Conservation (phyloP, 2,797 vertebrate species). For the Eremophila alpestris region DNA sequence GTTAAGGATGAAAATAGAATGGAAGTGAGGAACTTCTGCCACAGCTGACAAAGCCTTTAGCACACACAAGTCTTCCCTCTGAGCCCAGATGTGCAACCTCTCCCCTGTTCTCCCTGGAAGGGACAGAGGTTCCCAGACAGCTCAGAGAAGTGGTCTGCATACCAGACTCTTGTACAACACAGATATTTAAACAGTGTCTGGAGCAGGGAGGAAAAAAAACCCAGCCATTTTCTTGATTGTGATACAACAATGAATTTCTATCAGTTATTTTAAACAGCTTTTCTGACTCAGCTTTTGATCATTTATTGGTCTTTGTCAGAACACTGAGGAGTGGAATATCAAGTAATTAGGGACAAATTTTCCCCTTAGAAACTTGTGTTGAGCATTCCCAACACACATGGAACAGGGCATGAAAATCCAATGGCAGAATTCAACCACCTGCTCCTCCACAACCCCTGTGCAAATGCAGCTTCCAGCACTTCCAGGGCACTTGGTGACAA, state of each 20-base stretch:
- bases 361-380: neutral
- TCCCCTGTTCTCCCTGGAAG: neutral
- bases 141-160: slow-evolving; percentile 62
- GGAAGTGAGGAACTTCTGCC: neutral
- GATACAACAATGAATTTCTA: neutral
- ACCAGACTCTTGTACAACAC: slow-evolving; percentile 63
- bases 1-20: neutral
- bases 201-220: neutral
- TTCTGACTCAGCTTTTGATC: neutral
- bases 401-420: neutral
- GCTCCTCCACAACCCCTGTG: neutral
- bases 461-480: neutral
- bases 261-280: neutral
- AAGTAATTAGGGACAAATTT: neutral
- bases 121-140: slow-evolving; percentile 56
- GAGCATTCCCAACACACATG: rapidly evolving
- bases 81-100: slow-evolving; percentile 34
- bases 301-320: neutral
- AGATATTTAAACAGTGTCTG: slow-evolving; percentile 59
- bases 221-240: neutral
- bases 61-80: neutral
- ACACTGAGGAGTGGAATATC: neutral
- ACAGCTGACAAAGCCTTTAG: neutral
- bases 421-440: neutral
- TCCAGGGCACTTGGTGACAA: neutral